Percentiles rank a stretch among this genome's conserved stretches.
Conservation (phyloP, 2,797 vertebrate species). For the Scarus forsteni region DNA sequence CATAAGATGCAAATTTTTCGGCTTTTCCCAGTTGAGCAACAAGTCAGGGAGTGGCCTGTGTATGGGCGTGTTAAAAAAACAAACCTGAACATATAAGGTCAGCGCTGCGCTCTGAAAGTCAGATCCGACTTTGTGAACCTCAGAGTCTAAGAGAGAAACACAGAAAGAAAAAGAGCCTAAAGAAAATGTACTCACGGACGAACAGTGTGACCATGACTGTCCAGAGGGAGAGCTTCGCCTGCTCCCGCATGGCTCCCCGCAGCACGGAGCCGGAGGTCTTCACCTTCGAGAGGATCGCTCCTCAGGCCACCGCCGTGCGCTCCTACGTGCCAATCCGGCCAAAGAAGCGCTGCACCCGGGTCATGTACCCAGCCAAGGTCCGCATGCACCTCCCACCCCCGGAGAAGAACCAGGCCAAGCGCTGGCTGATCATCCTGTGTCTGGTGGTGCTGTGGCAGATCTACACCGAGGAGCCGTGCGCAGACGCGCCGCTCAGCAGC, state of each 20-base stretch:
- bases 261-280: slow-evolving; percentile 85
- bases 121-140: slow-evolving; percentile 1
- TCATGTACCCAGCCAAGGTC: slow-evolving; percentile 85
- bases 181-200: slow-evolving; percentile 73
- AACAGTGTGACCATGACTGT: slow-evolving; percentile 63
- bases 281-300: slow-evolving; percentile 82
- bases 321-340: slow-evolving; percentile 70
- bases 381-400: slow-evolving; percentile 84
- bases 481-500: slow-evolving; percentile 43
- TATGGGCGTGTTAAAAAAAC: slow-evolving; percentile 44
- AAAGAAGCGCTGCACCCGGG: slow-evolving; percentile 79
- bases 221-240: slow-evolving; percentile 59
- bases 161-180: background rate
- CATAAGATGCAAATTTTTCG: background rate
- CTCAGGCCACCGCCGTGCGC: slow-evolving; percentile 56
- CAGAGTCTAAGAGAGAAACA: background rate
- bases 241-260: slow-evolving; percentile 56
- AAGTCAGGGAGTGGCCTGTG: slow-evolving; percentile 32
- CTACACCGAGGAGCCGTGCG: slow-evolving; percentile 81
- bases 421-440: slow-evolving; percentile 81
- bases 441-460: slow-evolving; percentile 86
- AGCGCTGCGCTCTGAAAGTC: fast-evolving
- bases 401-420: slow-evolving; percentile 82
- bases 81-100: slow-evolving; percentile 40
- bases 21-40: slow-evolving; percentile 58